Base-by-base conservation (phyloP, 1,140 invertebrate species). In the Idris sp. region DNA sequence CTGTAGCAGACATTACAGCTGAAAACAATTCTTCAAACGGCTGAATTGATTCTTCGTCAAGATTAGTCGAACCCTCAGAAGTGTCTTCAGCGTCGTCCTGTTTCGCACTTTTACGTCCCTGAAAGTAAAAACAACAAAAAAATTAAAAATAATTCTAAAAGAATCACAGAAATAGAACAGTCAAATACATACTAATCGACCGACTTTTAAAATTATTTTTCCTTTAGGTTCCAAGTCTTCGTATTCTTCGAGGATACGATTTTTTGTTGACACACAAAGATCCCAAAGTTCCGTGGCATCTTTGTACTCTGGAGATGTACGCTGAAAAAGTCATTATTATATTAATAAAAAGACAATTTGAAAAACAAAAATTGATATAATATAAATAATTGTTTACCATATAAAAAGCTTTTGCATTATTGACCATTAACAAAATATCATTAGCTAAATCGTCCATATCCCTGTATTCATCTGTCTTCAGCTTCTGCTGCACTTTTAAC, bases 391-490 rank as follows among this genome's bases (percentile, higher is more conserved):
- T 26, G 18, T 7, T 48, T 86, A 93, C 92, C 89, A 93, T 97
- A 84, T 98, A 99, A 88, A 98, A 97, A 2, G 93, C 92, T 85
- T 97, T 97, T 0, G 96, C 94, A 90, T 98, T 98, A 61, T 92
- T 94, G 33, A 97, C 92, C 76, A 98, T 89, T 25, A 97, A 86
- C 81, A 96, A 94, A 80, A 98, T 92, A 87, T 98, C 96, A 26
- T 90, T 88, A 62, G 94, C 91, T 64, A 98, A 89, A 79, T 97
- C 95, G 28, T 96, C 95, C 72, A 97, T 90, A 82, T 96, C 94
- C 73, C 94, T 92, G 87, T 97, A 97, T 67, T 96, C 95, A 77
- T 98, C 97, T 8, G 95, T 97, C 90, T 97, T 98, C 9, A 99
- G 84, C 87, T 98, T 98, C 81, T 98, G 97, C 86, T 98, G 97